Percentiles rank a stretch among this genome's conserved stretches.
These are phyloP conservation scores for Pelmatolapia mariae DNA, from an alignment of 2,113 vertebrate genomes.

Conservation along the genomic window DNA sequence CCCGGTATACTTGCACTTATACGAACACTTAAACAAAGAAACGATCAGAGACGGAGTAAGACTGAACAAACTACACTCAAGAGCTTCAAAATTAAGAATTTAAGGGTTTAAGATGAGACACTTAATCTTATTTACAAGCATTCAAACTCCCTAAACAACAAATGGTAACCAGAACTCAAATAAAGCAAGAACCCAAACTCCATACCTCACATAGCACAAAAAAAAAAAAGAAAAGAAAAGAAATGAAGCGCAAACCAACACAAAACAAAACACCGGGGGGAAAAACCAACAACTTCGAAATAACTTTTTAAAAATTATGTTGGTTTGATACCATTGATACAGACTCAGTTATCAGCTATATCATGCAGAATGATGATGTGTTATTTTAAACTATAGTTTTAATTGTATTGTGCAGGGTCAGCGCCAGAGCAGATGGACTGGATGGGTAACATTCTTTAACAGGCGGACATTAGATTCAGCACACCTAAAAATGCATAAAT, in stretches of 20 bases:
- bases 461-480: not conserved
- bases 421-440: not conserved
- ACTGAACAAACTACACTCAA: not conserved
- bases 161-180: not conserved
- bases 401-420: not conserved
- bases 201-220: not conserved
- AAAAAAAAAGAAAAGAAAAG: not conserved
- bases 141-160: not conserved
- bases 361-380: not conserved
- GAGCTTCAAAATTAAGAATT: not conserved
- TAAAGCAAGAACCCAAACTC: not conserved
- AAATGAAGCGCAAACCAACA: not conserved
- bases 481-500: not conserved
- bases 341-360: not conserved
- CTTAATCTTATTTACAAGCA: not conserved
- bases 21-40: not conserved
- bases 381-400: not conserved
- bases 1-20: not conserved
- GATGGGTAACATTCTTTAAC: not conserved
- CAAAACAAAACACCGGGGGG: accelerated
- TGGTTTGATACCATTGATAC: not conserved
- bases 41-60: not conserved
- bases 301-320: not conserved
- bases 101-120: not conserved
- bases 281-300: not conserved